phyloP scores from a whole-genome alignment of 2,888 invertebrate genomes.

The Melinopterus prodromus region DNA sequence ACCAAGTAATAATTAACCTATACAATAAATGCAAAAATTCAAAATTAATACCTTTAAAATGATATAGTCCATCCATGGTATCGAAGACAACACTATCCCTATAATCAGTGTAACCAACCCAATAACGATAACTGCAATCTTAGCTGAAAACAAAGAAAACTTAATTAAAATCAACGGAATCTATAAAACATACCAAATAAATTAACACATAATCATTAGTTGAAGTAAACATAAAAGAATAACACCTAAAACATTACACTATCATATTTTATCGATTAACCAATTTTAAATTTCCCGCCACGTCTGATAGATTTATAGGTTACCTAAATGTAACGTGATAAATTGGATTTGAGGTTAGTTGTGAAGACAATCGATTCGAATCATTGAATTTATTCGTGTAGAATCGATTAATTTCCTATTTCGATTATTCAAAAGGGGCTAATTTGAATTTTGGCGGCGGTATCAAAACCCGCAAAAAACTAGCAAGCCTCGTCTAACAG shows the following conservation, averaged over 20 bases:
- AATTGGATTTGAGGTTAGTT: no score
- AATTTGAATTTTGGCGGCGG: background rate
- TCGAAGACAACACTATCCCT: constrained; percentile 83
- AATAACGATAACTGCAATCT: constrained; percentile 80
- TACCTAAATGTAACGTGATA: background rate
- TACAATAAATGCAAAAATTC: background rate
- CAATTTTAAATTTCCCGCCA: background rate
- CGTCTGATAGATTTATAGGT: background rate
- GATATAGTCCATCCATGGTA: constrained; percentile 89
- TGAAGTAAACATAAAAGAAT: background rate
- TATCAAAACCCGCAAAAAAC: background rate
- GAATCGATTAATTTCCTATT: background rate
- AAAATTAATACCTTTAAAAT: constrained; percentile 73
- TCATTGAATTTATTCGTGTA: no score
- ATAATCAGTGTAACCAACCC: constrained; percentile 81
- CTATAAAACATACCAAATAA: constrained; percentile 14
- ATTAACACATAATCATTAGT: background rate
- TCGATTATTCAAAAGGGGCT: background rate
- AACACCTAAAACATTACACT: background rate
- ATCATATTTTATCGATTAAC: background rate
- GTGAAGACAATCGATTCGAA: no score
- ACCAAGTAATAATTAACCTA: background rate
- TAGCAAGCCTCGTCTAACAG: background rate
- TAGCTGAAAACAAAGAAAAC: constrained; percentile 70
- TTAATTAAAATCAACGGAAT: background rate